Percentiles rank a stretch among this genome's conserved stretches.
Conservation (phyloP, 2,113 vertebrate genomes). For the Lethenteron camtschaticum region DNA sequence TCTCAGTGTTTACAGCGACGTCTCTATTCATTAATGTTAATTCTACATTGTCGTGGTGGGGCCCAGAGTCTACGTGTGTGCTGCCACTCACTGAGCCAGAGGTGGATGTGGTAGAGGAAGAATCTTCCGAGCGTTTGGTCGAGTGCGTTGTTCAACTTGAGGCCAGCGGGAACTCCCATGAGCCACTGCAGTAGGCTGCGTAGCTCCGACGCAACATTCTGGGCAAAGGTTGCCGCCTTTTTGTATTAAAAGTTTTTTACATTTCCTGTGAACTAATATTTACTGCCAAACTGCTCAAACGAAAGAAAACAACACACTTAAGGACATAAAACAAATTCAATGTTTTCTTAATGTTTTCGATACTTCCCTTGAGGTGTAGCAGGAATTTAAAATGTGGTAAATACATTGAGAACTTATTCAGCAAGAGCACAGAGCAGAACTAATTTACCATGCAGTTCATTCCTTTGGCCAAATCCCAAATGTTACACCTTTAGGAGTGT, state of each 20-base stretch:
- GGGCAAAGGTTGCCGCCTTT: background rate
- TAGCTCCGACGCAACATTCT: slow-evolving; percentile 60
- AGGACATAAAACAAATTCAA: background rate
- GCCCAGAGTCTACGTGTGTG: background rate
- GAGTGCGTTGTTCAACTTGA: slow-evolving; percentile 88
- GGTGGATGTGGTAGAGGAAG: slow-evolving; percentile 94
- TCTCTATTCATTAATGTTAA: too few species aligned
- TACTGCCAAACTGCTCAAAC: background rate
- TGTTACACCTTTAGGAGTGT: too few species aligned
- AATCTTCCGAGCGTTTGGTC: slow-evolving; percentile 84
- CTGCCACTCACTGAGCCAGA: slow-evolving; percentile 78
- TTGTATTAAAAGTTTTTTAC: background rate
- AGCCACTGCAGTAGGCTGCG: slow-evolving; percentile 80
- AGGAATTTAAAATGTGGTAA: background rate
- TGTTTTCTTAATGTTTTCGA: background rate
- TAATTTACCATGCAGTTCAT: too few species aligned
- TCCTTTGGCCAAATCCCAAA: too few species aligned
- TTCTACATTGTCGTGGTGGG: background rate
- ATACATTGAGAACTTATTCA: too few species aligned
- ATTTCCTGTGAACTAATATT: background rate
- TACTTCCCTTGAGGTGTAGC: background rate
- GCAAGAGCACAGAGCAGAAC: too few species aligned
- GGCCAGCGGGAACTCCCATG: slow-evolving; percentile 82
- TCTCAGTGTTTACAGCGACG: too few species aligned
- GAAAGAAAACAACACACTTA: background rate